Percentiles rank a stretch among this genome's conserved stretches.
These are phyloP conservation scores for Pecten maximus DNA, from an alignment of 2,888 invertebrate genomes.

Conservation along the genomic window DNA sequence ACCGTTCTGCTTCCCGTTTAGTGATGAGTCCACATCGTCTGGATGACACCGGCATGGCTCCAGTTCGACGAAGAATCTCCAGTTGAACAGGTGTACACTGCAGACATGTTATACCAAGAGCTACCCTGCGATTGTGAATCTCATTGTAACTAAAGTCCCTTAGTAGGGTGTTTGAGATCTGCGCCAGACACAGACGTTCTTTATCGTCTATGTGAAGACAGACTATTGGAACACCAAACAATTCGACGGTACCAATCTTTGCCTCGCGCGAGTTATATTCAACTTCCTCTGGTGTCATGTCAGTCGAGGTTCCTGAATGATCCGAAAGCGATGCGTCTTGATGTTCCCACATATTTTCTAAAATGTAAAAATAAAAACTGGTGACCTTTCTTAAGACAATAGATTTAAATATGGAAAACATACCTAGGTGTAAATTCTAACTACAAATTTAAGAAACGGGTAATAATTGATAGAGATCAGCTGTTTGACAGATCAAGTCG, in stretches of 20 bases:
- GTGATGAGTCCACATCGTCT: constrained; percentile 93
- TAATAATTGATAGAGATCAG: too few species aligned
- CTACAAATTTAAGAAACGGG: too few species aligned
- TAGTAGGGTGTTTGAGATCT: constrained; percentile 97
- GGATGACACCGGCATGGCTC: constrained; percentile 83
- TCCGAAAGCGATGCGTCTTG: not conserved
- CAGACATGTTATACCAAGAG: constrained; percentile 93
- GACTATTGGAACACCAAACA: constrained; percentile 94
- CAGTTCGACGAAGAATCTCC: constrained; percentile 95
- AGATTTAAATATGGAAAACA: too few species aligned
- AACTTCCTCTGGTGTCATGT: not conserved
- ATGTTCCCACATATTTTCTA: not conserved
- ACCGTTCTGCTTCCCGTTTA: constrained; percentile 91
- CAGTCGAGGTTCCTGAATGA: not conserved
- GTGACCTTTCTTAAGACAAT: not conserved
- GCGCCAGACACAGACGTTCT: constrained; percentile 96
- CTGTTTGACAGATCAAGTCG: too few species aligned
- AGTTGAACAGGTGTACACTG: constrained; percentile 97
- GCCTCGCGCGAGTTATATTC: constrained; percentile 36
- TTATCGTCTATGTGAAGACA: constrained; percentile 95
- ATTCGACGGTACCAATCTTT: constrained; percentile 89
- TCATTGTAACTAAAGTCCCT: constrained; percentile 99
- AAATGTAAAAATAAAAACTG: not conserved
- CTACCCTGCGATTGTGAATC: constrained; percentile 94
- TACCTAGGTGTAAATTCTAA: too few species aligned